Evolutionary conservation across 2,797 vertebrate genomes (phyloP).

Genomic region (Ctenopoma kingsleyae): DNA sequence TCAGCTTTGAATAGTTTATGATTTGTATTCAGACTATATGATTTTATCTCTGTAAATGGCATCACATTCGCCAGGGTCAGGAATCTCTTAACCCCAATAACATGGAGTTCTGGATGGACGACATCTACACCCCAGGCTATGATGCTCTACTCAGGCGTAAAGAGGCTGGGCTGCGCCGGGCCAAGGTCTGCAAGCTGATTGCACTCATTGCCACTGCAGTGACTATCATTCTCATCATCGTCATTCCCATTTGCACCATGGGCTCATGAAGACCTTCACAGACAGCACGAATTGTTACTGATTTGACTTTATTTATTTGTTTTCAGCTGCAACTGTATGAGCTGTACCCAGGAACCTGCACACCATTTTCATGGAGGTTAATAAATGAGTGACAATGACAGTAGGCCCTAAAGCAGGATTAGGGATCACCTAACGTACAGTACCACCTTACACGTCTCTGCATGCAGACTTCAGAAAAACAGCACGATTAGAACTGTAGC

Average conservation of each 20-base stretch:
- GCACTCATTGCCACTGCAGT: slow-evolving; percentile 88
- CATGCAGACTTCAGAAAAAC: slow-evolving; percentile 50
- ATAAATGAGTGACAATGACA: slow-evolving; percentile 37
- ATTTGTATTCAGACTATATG: not conserved
- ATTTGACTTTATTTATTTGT: slow-evolving; percentile 17
- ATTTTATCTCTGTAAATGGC: not conserved
- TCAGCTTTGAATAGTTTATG: not conserved
- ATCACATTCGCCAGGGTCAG: slow-evolving; percentile 81
- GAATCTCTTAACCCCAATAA: slow-evolving; percentile 96
- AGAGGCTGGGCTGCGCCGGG: slow-evolving; percentile 90
- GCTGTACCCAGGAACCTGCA: slow-evolving; percentile 41
- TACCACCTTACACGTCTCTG: slow-evolving; percentile 39
- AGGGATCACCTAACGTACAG: slow-evolving; percentile 18
- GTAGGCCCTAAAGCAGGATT: slow-evolving; percentile 11
- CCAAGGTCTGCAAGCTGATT: slow-evolving; percentile 92
- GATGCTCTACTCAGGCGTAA: slow-evolving; percentile 92
- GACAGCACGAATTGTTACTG: slow-evolving; percentile 10
- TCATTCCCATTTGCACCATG: slow-evolving; percentile 93
- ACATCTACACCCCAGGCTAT: slow-evolving; percentile 94
- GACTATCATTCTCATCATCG: slow-evolving; percentile 90
- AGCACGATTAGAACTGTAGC: slow-evolving; percentile 19
- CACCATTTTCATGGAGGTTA: slow-evolving; percentile 23
- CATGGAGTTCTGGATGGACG: slow-evolving; percentile 97
- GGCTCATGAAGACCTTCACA: slow-evolving; percentile 81
- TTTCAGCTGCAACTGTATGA: slow-evolving; percentile 33